A percentile compares a stretch with the other conserved stretches of the same genome.
Evolutionary conservation across 2,797 vertebrate genomes (phyloP).

Genomic region (Adelosebastes latens): DNA sequence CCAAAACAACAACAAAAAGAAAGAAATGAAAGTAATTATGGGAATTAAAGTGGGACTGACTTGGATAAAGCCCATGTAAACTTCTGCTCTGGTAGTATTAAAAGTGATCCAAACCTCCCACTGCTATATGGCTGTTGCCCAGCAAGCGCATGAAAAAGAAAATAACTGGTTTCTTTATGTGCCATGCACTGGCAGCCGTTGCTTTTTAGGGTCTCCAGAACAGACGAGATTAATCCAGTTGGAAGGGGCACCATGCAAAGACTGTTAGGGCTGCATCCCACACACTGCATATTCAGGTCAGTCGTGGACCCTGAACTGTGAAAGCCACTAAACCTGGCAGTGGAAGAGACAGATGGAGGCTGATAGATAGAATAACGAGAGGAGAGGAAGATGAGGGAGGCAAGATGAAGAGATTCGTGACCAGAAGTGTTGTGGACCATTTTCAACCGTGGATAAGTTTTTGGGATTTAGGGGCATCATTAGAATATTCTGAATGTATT

Average conservation of each 20-base stretch:
- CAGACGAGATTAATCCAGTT: conserved; percentile 70
- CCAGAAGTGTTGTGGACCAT: not conserved
- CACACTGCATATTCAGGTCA: conserved; percentile 56
- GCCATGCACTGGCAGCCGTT: conserved; percentile 76
- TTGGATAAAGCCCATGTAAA: conserved; percentile 51
- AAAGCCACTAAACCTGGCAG: conserved; percentile 49
- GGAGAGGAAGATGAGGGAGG: not conserved
- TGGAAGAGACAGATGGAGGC: conserved; percentile 12
- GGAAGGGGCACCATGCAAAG: conserved; percentile 77
- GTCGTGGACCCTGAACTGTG: conserved; percentile 37
- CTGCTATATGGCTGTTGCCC: conserved; percentile 76
- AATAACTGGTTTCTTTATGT: conserved; percentile 57
- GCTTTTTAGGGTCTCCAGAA: conserved; percentile 64
- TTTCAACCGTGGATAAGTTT: not conserved
- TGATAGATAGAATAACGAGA: not conserved
- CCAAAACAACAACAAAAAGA: conserved; percentile 2
- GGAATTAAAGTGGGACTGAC: conserved; percentile 40
- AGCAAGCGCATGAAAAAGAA: conserved; percentile 69
- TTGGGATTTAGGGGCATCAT: not conserved
- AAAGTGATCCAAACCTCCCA: conserved; percentile 85
- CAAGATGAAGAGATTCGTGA: not conserved
- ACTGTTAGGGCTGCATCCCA: conserved; percentile 74
- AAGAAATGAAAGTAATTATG: conserved; percentile 42
- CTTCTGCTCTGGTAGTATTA: conserved; percentile 47
- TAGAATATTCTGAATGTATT: not conserved